phyloP scores from a whole-genome alignment of 1,140 invertebrate species.

The Achroia grisella region DNA sequence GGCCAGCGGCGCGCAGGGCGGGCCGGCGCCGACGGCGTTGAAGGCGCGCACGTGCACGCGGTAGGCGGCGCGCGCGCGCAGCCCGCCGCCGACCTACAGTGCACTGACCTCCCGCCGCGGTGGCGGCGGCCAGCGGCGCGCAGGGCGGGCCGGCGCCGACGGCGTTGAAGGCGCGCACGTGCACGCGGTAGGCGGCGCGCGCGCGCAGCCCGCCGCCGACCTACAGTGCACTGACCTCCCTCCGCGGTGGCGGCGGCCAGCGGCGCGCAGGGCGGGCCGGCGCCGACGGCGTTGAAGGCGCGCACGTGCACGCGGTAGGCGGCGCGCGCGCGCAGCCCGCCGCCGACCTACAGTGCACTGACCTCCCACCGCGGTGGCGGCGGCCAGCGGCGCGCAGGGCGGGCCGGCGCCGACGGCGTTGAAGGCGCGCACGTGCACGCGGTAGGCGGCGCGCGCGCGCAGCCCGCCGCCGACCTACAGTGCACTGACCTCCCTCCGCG shows the following conservation, averaged over 20 bases:
- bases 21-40: conserved; percentile 89
- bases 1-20: conserved; percentile 80
- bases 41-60: conserved; percentile 87
- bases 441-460: conserved; percentile 81
- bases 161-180: conserved; percentile 88
- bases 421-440: conserved; percentile 86
- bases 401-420: conserved; percentile 91
- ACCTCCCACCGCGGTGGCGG: no score
- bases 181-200: conserved; percentile 82
- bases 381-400: conserved; percentile 79
- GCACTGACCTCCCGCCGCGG: no score
- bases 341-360: no score
- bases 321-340: conserved; percentile 79
- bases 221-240: no score
- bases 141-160: conserved; percentile 88
- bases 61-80: conserved; percentile 81
- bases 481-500: conserved; percentile 91
- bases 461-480: no score
- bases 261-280: conserved; percentile 83
- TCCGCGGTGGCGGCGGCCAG: conserved; percentile 87
- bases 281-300: conserved; percentile 90
- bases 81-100: no score
- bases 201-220: no score
- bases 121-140: conserved; percentile 81
- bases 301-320: conserved; percentile 85